Conservation (phyloP, 2,888 invertebrate genomes). For the Tenthredo mesomela region DNA sequence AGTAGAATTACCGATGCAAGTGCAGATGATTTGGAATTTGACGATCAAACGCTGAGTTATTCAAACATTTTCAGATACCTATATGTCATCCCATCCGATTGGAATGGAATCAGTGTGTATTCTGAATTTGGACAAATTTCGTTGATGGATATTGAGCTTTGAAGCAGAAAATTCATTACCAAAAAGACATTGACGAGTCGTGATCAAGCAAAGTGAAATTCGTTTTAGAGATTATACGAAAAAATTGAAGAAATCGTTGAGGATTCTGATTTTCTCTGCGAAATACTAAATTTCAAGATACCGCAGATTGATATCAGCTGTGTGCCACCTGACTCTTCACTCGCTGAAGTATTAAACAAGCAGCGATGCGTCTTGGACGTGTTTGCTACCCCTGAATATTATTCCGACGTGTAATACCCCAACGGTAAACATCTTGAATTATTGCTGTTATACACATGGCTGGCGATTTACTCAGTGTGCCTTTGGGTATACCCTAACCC, state of each 20-base stretch:
- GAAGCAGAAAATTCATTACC: too few relatives aligned
- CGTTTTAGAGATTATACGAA: not conserved
- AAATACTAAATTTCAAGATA: not conserved
- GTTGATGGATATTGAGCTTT: too few relatives aligned
- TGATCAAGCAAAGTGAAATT: not conserved
- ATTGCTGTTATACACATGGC: slow-evolving; percentile 24
- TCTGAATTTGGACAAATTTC: too few relatives aligned
- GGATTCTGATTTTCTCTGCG: not conserved
- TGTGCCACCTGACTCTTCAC: not conserved
- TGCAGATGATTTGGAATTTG: too few relatives aligned
- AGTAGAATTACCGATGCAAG: too few relatives aligned
- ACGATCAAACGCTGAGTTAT: too few relatives aligned
- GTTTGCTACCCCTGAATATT: slow-evolving; percentile 47
- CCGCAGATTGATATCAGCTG: not conserved
- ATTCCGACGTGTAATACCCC: slow-evolving; percentile 45
- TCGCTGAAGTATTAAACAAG: slow-evolving; percentile 36
- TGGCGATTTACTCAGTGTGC: slow-evolving; percentile 17
- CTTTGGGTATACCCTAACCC: slow-evolving; percentile 13
- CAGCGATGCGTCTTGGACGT: slow-evolving; percentile 43
- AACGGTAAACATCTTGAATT: slow-evolving; percentile 50
- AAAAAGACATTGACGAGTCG: too few relatives aligned
- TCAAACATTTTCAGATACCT: too few relatives aligned
- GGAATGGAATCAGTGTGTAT: too few relatives aligned
- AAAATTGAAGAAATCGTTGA: not conserved
- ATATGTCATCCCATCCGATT: too few relatives aligned